Conservation (phyloP, 1,140 invertebrate genomes). For the Akabosia matsudoensis region DNA sequence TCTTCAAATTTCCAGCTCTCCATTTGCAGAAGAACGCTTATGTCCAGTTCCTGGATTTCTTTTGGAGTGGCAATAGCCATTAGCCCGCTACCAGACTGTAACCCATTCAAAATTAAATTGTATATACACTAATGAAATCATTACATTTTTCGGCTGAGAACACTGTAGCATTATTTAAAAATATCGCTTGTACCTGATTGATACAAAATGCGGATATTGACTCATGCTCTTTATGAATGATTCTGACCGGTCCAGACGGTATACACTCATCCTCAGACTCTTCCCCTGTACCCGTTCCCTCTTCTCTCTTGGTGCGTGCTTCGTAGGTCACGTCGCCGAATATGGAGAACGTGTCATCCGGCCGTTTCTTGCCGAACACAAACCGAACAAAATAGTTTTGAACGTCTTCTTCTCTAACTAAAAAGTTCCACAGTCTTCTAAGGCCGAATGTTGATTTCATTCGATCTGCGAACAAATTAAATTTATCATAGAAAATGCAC, state of each 20-base stretch:
- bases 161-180: not conserved
- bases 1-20: conserved; percentile 84
- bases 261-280: conserved; percentile 53
- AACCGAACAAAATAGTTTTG: conserved; percentile 94
- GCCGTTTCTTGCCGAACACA: conserved; percentile 76
- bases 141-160: too few species aligned
- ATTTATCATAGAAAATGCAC: not conserved
- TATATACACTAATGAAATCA: not conserved
- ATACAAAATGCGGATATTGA: conserved; percentile 95
- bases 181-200: too few species aligned
- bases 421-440: conserved; percentile 84
- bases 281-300: conserved; percentile 44
- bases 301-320: conserved; percentile 36
- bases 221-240: conserved; percentile 99
- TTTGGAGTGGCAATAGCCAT: conserved; percentile 90
- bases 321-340: conserved; percentile 46
- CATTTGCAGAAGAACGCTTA: conserved; percentile 79
- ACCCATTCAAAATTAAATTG: conserved; percentile 37
- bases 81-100: conserved; percentile 73
- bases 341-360: conserved; percentile 37
- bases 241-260: conserved; percentile 72
- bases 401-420: conserved; percentile 86
- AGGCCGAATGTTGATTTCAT: conserved; percentile 42
- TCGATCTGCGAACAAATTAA: conserved; percentile 37
- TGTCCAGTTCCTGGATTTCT: conserved; percentile 97